These are phyloP conservation scores for Urocynchramus pylzowi DNA, from an alignment of 2,113 vertebrate genomes.

Conservation along the genomic window DNA sequence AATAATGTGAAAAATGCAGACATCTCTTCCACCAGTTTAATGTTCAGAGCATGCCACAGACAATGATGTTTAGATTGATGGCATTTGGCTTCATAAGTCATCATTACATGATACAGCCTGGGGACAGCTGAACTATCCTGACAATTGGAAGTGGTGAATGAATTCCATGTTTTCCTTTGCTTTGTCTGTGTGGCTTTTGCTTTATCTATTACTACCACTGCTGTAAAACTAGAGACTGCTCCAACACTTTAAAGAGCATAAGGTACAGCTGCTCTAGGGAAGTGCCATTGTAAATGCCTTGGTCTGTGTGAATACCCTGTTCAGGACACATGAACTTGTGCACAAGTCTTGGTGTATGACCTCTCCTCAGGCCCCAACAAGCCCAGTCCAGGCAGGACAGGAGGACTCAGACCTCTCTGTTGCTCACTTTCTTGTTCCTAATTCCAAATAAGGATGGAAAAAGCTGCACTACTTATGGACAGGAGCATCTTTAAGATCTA, in stretches of 20 bases:
- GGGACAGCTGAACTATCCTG: neutral
- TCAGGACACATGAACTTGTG: neutral
- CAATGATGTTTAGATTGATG: neutral
- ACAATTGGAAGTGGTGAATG: neutral
- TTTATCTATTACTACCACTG: neutral
- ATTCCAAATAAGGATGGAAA: neutral
- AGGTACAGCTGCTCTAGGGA: neutral
- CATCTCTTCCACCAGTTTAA: neutral
- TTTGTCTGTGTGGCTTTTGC: neutral
- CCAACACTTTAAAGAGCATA: fast-evolving
- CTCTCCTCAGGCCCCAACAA: neutral
- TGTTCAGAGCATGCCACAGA: neutral
- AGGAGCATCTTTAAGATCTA: neutral
- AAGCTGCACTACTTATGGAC: neutral
- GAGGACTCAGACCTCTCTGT: neutral
- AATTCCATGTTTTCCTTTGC: neutral
- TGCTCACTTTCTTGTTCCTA: neutral
- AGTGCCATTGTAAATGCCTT: neutral
- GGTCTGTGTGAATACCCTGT: fast-evolving
- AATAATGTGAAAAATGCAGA: fast-evolving
- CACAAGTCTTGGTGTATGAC: too few relatives aligned
- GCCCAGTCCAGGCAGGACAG: neutral
- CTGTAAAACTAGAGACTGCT: neutral
- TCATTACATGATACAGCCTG: neutral
- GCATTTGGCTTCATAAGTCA: neutral